Percentiles rank a stretch among this genome's conserved stretches.
These are phyloP conservation scores for Onychostruthus taczanowskii DNA, from an alignment of 2,113 vertebrate species.

Conservation along the genomic window DNA sequence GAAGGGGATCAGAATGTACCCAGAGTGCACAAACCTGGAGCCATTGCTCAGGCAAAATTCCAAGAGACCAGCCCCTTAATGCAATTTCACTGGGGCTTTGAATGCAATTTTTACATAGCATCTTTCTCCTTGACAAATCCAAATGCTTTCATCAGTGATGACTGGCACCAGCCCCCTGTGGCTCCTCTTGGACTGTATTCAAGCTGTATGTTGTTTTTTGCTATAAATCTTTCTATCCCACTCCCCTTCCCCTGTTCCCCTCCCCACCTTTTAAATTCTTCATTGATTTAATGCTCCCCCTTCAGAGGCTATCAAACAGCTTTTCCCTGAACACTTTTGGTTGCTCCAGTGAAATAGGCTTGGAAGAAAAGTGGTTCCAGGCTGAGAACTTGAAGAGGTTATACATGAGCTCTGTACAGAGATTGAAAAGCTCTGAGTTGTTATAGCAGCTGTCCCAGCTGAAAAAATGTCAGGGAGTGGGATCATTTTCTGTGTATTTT, in stretches of 20 bases:
- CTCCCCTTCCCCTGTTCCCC: not conserved
- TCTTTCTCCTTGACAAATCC: slow-evolving; percentile 54
- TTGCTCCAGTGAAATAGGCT: not conserved
- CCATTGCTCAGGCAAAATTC: not conserved
- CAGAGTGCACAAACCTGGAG: not conserved
- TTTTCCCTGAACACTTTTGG: not conserved
- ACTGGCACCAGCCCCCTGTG: slow-evolving; percentile 67
- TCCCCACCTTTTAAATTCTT: slow-evolving; percentile 45
- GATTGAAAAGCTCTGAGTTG: slow-evolving; percentile 65
- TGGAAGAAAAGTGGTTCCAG: slow-evolving; percentile 36
- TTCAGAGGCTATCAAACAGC: not conserved
- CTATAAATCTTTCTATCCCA: slow-evolving; percentile 51
- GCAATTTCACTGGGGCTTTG: slow-evolving; percentile 15
- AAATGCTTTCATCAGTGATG: slow-evolving; percentile 55
- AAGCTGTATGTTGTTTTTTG: slow-evolving; percentile 44
- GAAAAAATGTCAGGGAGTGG: slow-evolving; percentile 71
- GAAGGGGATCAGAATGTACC: not conserved
- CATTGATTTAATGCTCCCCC: slow-evolving; percentile 29
- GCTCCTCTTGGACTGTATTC: slow-evolving; percentile 46
- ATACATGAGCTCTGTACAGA: slow-evolving; percentile 38
- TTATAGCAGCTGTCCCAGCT: slow-evolving; percentile 74
- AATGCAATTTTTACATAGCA: slow-evolving; percentile 26
- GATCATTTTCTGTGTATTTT: slow-evolving; percentile 73
- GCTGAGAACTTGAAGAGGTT: slow-evolving; percentile 57
- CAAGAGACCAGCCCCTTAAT: not conserved